phyloP scores from a whole-genome alignment of 2,888 invertebrate species.

The Atherix ibis region DNA sequence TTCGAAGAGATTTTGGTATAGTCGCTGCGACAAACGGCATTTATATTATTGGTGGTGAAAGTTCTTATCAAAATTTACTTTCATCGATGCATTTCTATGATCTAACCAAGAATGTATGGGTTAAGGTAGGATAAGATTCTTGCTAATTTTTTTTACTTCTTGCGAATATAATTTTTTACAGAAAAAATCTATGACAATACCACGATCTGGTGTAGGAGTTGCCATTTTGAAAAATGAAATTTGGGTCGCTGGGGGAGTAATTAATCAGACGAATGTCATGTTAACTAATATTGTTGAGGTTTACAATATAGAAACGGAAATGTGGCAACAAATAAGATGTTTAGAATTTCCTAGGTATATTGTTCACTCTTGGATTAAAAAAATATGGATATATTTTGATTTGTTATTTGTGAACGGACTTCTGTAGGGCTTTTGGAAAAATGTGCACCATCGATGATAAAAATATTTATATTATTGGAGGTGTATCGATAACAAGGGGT shows the following conservation, averaged over 20 bases:
- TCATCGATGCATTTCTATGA: constrained; percentile 17
- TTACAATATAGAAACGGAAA: constrained; percentile 43
- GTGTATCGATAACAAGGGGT: neutral
- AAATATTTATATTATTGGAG: neutral
- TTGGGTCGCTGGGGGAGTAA: constrained; percentile 59
- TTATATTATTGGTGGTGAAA: constrained; percentile 55
- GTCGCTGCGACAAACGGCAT: constrained; percentile 49
- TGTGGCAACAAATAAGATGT: constrained; percentile 15
- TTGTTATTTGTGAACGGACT: too few species aligned
- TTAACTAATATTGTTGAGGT: constrained; percentile 45
- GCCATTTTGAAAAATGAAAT: constrained; percentile 30
- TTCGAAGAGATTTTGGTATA: constrained; percentile 52
- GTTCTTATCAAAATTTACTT: constrained; percentile 34
- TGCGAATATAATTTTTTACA: too few species aligned
- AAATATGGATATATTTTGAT: too few species aligned
- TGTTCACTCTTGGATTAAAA: too few species aligned
- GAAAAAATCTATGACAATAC: constrained; percentile 17
- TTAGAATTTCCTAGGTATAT: constrained; percentile 9
- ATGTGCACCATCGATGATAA: too few species aligned
- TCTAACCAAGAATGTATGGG: neutral
- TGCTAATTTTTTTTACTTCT: constrained; percentile 9
- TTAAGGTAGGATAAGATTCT: neutral
- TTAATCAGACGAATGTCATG: neutral
- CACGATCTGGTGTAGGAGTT: constrained; percentile 19
- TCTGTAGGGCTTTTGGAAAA: too few species aligned